phyloP scores from a whole-genome alignment of 2,888 invertebrate genomes.

The Athalia circularis region DNA sequence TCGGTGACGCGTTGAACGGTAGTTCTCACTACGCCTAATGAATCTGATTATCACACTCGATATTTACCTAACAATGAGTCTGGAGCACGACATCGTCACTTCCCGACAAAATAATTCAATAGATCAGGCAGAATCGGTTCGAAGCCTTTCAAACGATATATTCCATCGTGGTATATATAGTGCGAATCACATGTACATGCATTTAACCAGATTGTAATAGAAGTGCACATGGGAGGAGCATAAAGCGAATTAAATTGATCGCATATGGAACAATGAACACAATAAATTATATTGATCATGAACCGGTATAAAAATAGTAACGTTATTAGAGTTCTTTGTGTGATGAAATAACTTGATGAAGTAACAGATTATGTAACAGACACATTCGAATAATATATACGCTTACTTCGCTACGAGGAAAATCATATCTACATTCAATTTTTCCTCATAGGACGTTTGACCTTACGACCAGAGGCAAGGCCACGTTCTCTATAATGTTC shows the following conservation, averaged over 20 bases:
- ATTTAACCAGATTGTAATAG: too few species aligned
- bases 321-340: neutral
- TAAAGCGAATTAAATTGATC: too few species aligned
- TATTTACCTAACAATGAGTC: neutral
- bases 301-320: neutral
- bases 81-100: too few species aligned
- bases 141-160: too few species aligned
- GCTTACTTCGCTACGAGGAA: neutral
- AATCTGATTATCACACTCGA: constrained; percentile 1
- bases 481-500: neutral
- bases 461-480: constrained; percentile 5
- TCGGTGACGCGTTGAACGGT: neutral
- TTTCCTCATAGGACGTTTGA: constrained; percentile 2
- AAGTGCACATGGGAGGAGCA: too few species aligned
- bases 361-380: constrained; percentile 5
- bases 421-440: constrained; percentile 23
- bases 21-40: neutral
- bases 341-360: neutral
- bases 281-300: neutral
- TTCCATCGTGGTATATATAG: too few species aligned
- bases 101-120: too few species aligned
- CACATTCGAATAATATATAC: neutral
- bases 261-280: too few species aligned
- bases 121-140: too few species aligned
- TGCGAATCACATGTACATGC: too few species aligned